Evolutionary conservation across 2,797 vertebrate species (phyloP), one percentile per base, ranked within the genome.

Genomic region (Catostomus latipinnis): DNA sequence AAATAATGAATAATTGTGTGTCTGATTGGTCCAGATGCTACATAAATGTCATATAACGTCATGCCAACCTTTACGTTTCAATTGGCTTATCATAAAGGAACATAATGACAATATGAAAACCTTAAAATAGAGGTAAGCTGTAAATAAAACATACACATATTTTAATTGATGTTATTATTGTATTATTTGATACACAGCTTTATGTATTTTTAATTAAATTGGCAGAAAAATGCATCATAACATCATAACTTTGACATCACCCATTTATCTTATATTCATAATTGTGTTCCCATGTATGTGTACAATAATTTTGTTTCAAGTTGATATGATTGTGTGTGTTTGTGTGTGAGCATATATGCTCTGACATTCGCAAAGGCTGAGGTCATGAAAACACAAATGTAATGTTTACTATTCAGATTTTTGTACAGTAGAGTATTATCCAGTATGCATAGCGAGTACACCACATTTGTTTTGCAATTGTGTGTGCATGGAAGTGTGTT

Each of bases 401-500:
- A 1, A 7, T 57, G 2, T 76, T 49, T 54, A 16, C 53, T 76
- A 14, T 5, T 34, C 46, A 60, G 6, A 60, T 61, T 63, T n/a
- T 78, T 70, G 48, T 4, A 49, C 6, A 18, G n/a, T 43, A 62
- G 60, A 1, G 45, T 71, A 78, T 48, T 78, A 54, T 71, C 34
- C 12, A 48, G 50, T 22, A 56, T 63, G 14, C 18, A 63, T 22
- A 54, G 4, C 54, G 6, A 6, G 1, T 18, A 34, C 16, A 57
- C 71, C 9, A 11, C 48, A 48, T 12, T 78, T 62, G 10, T 48
- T 57, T 6, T 76, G 57, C 80, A 48, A 9, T 69, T 69, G 14
- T 54, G 48, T 74, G 66, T 74, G 52, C 45, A 79, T 68, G 54
- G 68, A 67, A 66, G 34, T 78, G 50, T 82, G 72, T 78, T 82